Evolutionary conservation across 1,140 invertebrate genomes (phyloP).

Genomic region (Diuraphis noxia): DNA sequence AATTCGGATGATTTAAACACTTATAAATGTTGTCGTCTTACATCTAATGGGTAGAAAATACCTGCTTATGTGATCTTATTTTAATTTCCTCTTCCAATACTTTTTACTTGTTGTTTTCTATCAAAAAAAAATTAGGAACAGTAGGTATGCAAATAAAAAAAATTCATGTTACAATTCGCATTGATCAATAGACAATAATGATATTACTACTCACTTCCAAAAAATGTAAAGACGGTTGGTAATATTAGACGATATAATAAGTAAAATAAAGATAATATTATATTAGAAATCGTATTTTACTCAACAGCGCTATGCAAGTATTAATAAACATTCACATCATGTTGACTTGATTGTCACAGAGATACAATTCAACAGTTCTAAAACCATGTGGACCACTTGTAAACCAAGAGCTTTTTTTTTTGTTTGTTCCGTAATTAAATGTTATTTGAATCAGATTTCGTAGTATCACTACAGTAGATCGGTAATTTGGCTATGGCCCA

Average conservation of each 20-base stretch:
- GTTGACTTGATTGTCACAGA: neutral
- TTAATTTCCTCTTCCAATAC: no score
- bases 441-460: neutral
- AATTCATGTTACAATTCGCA: neutral
- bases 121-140: no score
- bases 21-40: no score
- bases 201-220: neutral
- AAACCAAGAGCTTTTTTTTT: neutral
- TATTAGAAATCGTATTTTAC: neutral
- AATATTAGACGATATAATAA: fast-evolving
- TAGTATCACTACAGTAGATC: neutral
- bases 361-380: neutral
- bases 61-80: no score
- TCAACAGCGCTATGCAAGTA: neutral
- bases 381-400: neutral
- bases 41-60: no score
- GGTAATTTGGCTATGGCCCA: neutral
- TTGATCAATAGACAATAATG: neutral
- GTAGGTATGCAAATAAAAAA: neutral
- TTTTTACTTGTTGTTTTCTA: no score
- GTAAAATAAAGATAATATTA: neutral
- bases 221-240: neutral
- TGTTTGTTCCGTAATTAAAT: neutral
- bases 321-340: neutral
- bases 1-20: no score